Conservation (phyloP, 2,113 vertebrate species). For the Cepphus grylle region DNA sequence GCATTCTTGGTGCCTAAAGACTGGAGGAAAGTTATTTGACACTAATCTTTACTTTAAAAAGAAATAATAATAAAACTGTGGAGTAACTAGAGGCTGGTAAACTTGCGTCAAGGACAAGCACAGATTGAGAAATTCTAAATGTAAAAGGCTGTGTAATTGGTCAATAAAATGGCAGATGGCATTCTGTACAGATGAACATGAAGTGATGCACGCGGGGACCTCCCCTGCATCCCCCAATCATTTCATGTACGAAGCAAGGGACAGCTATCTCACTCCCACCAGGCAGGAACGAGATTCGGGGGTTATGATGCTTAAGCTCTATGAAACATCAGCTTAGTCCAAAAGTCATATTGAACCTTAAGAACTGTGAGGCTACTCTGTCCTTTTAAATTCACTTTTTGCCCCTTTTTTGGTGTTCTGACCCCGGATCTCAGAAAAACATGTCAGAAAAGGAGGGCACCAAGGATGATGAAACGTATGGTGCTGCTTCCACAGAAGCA, state of each 20-base stretch:
- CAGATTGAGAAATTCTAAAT: not conserved
- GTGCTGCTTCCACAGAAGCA: not conserved
- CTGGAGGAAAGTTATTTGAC: not conserved
- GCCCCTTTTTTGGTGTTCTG: not conserved
- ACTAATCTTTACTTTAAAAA: not conserved
- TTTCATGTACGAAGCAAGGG: not conserved
- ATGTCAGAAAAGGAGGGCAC: not conserved
- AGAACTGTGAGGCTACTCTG: not conserved
- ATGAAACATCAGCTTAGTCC: not conserved
- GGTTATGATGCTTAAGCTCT: not conserved
- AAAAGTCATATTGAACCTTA: not conserved
- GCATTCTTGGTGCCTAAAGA: not conserved
- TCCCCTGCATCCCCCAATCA: not conserved
- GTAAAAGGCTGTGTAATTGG: not conserved
- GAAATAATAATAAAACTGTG: too few species aligned
- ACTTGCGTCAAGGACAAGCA: not conserved
- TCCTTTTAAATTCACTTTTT: not conserved
- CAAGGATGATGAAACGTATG: not conserved
- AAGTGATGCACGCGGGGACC: not conserved
- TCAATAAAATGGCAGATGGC: not conserved
- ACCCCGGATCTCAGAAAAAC: not conserved
- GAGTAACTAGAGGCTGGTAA: not conserved
- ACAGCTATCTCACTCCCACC: not conserved
- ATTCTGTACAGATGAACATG: not conserved
- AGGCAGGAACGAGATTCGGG: not conserved